phyloP scores from a whole-genome alignment of 2,888 invertebrate genomes.

The Troilus luridus region DNA sequence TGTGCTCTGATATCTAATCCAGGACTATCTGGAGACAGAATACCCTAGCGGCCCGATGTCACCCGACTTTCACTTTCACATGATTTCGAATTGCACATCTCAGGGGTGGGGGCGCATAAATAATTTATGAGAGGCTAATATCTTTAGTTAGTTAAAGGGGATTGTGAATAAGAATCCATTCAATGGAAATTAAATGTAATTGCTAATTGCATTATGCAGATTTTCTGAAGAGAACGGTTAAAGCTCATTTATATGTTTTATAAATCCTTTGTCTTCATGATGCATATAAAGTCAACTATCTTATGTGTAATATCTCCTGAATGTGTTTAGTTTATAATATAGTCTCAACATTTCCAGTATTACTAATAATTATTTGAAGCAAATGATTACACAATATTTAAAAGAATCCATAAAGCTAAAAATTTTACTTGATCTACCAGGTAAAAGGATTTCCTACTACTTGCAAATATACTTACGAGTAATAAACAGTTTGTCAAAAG shows the following conservation, averaged over 20 bases:
- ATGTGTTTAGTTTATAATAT: no score
- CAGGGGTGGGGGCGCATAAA: neutral
- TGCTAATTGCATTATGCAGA: slow-evolving; percentile 5
- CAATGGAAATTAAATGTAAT: neutral
- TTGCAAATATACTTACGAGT: no score
- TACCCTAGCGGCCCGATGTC: neutral
- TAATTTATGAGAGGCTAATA: slow-evolving; percentile 14
- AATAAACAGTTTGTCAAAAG: no score
- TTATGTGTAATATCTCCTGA: no score
- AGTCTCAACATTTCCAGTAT: no score
- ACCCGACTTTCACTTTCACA: slow-evolving; percentile 17
- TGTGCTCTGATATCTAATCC: neutral
- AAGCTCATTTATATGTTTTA: neutral
- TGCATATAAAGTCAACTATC: no score
- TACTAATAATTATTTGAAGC: no score
- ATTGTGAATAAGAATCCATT: neutral
- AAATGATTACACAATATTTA: no score
- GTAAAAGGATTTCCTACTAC: no score
- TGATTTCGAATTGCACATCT: slow-evolving; percentile 5
- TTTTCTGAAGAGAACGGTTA: neutral
- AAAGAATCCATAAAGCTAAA: no score
- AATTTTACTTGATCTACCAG: no score
- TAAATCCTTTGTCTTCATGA: neutral
- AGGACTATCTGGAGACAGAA: neutral
- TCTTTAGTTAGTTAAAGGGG: neutral